Base-by-base conservation (phyloP, 2,888 invertebrate species). In the Nomada flava region DNA sequence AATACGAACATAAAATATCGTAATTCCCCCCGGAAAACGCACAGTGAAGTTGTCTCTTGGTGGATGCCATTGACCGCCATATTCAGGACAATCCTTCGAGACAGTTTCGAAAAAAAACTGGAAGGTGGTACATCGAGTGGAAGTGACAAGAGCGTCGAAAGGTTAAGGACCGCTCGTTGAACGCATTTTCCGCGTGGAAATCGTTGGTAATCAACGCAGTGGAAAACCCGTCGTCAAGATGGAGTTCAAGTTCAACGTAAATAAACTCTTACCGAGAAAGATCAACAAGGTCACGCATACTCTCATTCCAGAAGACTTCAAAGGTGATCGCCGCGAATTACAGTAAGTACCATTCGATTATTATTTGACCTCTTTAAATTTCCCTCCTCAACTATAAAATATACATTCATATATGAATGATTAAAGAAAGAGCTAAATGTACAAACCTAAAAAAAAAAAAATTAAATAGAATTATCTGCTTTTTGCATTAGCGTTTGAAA, bases 161-260 rank as follows among this genome's bases (percentile, higher is more conserved):
- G 81, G 80, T 74, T 78, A 71, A 82, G 68, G 59, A 70, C 72
- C 70, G 69, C 64, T 50, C 36, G 29, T 68, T 55, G 44, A 70
- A 62, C 75, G 69, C 69, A 62, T 13, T 68, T 55, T 47, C 47
- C 67, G 68, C 23, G 77, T 63, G 36, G n/a, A 53, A 64, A 74
- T 71, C 18, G 29, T 18, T 52, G n/a, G 18, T 42, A 42, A 69
- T 62, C 50, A 10, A 55, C 47, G 0, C 4, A 10, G 62, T 55
- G 59, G 20, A 63, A 63, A 53, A 59, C 23, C 11, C 57, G n/a
- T 80, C 23, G 29, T 23, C 80, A 77, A 84, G 62, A 93, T 93
- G 93, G 93, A 93, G 89, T 93, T 93, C 87, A 92, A 91, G 83
- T 93, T 93, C 89, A 92, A 92, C 88, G 89, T 93, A 59, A 93